A percentile compares a stretch with the other conserved stretches of the same genome.
Conservation (phyloP, 2,797 vertebrate species). For the Acipenser ruthenus region DNA sequence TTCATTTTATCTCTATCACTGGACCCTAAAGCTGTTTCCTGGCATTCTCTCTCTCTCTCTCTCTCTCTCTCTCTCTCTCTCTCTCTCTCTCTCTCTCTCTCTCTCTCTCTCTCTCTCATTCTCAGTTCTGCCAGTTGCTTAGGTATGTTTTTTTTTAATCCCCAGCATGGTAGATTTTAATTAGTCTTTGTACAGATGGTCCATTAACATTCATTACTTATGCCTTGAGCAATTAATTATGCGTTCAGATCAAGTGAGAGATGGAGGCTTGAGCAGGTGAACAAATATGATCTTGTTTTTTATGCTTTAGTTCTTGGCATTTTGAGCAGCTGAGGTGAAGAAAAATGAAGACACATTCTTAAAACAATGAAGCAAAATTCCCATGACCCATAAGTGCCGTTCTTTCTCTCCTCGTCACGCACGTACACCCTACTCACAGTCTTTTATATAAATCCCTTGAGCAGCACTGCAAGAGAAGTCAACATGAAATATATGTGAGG, state of each 20-base stretch:
- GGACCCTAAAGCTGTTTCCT: too few species aligned
- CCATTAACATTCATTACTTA: constrained; percentile 84
- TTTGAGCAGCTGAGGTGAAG: too few species aligned
- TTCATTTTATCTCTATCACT: too few species aligned
- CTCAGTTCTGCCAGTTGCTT: constrained; percentile 59
- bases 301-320: neutral
- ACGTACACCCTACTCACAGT: too few species aligned
- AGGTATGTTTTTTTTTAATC: constrained; percentile 58
- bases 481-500: too few species aligned
- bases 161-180: constrained; percentile 83
- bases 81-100: constrained; percentile 30
- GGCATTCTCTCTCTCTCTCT: constrained; percentile 25
- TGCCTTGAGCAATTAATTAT: constrained; percentile 79
- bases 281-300: constrained; percentile 21
- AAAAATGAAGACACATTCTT: too few species aligned
- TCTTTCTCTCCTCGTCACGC: too few species aligned
- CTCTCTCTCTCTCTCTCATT: constrained; percentile 51
- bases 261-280: constrained; percentile 57
- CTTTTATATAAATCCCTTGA: too few species aligned
- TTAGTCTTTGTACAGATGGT: constrained; percentile 82
- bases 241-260: constrained; percentile 64
- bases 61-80: constrained; percentile 47
- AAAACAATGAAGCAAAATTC: too few species aligned
- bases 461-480: too few species aligned
- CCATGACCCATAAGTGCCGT: too few species aligned